Conservation (phyloP, 2,113 vertebrate species). For the Rattus norvegicus region DNA sequence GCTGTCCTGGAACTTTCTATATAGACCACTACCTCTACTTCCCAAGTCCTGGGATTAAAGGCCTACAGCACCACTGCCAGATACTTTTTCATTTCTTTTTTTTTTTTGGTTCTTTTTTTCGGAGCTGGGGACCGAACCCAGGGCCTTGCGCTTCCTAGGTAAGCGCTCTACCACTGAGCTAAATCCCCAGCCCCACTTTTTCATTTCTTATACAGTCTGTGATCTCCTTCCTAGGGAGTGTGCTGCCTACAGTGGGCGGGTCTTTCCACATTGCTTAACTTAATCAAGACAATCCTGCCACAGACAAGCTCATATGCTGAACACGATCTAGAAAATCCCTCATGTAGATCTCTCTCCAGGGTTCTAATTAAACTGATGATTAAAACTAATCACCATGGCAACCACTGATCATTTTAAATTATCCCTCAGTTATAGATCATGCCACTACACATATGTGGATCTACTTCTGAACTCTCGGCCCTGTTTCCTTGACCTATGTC, state of each 20-base stretch:
- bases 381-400: background rate
- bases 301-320: background rate
- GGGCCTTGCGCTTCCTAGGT: no score
- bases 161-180: no score
- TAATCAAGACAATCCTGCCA: background rate
- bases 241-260: background rate
- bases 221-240: background rate
- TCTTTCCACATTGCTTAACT: background rate
- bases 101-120: no score
- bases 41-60: background rate
- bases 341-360: background rate
- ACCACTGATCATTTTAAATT: background rate
- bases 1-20: background rate
- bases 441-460: background rate
- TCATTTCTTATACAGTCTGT: background rate
- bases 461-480: background rate
- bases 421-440: background rate
- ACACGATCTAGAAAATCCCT: background rate
- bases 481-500: background rate
- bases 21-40: background rate
- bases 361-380: background rate
- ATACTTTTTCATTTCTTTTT: background rate
- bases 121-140: no score
- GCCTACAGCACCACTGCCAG: background rate
- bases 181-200: no score